phyloP scores from a whole-genome alignment of 2,113 vertebrate genomes.

The Zosterops japonicus region DNA sequence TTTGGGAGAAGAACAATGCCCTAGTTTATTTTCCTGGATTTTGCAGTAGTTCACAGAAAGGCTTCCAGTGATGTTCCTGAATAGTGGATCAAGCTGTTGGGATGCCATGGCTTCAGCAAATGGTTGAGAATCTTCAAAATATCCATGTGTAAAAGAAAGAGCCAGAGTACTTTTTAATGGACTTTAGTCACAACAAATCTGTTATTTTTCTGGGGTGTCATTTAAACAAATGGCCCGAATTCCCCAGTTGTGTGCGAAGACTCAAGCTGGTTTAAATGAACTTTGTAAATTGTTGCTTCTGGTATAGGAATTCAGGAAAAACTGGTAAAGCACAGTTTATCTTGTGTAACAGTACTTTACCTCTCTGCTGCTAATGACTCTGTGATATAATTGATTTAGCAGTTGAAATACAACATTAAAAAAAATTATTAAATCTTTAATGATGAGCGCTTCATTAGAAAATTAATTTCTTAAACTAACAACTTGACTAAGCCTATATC shows the following conservation, averaged over 20 bases:
- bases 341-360: background rate
- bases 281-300: background rate
- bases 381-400: background rate
- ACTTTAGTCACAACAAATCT: background rate
- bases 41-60: background rate
- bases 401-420: background rate
- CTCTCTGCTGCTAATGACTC: background rate
- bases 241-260: background rate
- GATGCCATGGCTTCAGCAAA: background rate
- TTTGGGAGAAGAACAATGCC: background rate
- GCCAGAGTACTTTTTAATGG: background rate
- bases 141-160: background rate
- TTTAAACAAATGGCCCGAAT: background rate
- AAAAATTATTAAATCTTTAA: constrained; percentile 51
- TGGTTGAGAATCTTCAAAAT: background rate
- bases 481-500: background rate
- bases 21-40: background rate
- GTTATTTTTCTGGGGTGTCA: background rate
- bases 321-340: background rate
- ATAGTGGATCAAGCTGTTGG: background rate
- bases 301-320: background rate
- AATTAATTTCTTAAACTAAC: constrained; percentile 42
- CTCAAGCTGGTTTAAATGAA: background rate
- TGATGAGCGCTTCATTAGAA: background rate
- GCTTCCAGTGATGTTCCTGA: background rate